Evolutionary conservation across 1,140 invertebrate species (phyloP).

Genomic region (Bombus waltoni): DNA sequence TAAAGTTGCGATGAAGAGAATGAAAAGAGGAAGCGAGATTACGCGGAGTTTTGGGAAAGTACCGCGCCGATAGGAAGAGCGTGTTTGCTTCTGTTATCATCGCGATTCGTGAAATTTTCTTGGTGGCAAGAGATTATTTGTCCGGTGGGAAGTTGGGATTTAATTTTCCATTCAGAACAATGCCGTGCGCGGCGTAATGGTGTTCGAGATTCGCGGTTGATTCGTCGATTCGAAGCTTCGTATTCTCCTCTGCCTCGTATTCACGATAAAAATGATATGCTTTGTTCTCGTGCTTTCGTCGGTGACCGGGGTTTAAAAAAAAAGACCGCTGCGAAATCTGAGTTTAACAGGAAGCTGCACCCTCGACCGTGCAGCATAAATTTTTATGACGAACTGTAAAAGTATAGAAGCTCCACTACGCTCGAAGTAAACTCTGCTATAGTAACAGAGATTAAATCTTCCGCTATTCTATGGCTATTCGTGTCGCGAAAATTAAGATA

Average conservation of each 20-base stretch:
- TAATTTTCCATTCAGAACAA: slow-evolving; percentile 53
- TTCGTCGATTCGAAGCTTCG: slow-evolving; percentile 1
- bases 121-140: slow-evolving; percentile 9
- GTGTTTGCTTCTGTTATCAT: slow-evolving; percentile 49
- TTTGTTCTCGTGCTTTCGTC: not conserved
- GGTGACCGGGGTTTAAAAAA: not conserved
- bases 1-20: not conserved
- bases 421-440: not conserved
- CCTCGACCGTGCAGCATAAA: slow-evolving; percentile 15
- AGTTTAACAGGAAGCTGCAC: slow-evolving; percentile 6
- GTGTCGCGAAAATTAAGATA: not conserved
- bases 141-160: slow-evolving; percentile 58
- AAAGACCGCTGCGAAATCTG: not conserved
- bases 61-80: not conserved
- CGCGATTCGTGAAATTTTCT: slow-evolving; percentile 34
- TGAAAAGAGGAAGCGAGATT: slow-evolving; percentile 11
- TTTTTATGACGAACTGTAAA: slow-evolving; percentile 38
- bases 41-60: slow-evolving; percentile 4
- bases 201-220: not conserved
- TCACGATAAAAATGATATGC: slow-evolving; percentile 27
- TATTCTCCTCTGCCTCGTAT: not conserved
- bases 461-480: not conserved
- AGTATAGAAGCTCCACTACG: slow-evolving; percentile 4
- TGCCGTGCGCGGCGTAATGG: not conserved
- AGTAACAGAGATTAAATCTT: slow-evolving; percentile 31